Evolutionary conservation across 2,888 invertebrate genomes (phyloP).

Genomic region (Papilio demoleus): DNA sequence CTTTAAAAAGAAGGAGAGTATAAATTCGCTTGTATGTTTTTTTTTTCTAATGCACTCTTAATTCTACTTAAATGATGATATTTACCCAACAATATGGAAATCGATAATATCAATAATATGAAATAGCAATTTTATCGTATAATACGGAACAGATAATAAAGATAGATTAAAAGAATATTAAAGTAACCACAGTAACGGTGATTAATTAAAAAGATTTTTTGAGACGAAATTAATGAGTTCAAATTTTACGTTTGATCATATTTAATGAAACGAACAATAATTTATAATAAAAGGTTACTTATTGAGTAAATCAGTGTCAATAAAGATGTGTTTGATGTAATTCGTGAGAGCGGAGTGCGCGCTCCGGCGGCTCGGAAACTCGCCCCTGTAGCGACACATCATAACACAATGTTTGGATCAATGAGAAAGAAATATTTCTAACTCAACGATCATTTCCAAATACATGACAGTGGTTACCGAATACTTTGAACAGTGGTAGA

Average conservation of each 20-base stretch:
- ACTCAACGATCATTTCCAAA: background rate
- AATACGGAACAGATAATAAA: background rate
- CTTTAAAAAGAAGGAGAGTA: no score
- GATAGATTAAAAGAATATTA: background rate
- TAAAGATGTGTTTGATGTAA: slow-evolving; percentile 7
- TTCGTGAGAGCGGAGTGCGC: background rate
- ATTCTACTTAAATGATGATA: no score
- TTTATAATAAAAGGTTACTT: slow-evolving; percentile 2
- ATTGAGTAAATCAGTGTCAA: slow-evolving; percentile 5
- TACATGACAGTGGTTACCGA: no score
- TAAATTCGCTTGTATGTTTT: no score
- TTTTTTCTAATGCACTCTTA: no score
- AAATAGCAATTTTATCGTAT: background rate
- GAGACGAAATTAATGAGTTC: no score
- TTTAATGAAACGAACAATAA: slow-evolving; percentile 12
- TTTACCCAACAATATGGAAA: no score
- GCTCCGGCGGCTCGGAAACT: background rate
- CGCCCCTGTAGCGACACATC: background rate
- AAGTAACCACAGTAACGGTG: background rate
- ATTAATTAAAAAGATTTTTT: background rate
- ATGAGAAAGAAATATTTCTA: slow-evolving; percentile 22
- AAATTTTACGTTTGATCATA: background rate
- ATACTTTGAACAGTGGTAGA: no score
- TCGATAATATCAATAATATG: no score
- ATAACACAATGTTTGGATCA: slow-evolving; percentile 13